These are phyloP conservation scores for Camarhynchus parvulus DNA, from an alignment of 2,113 vertebrate species.

Conservation along the genomic window DNA sequence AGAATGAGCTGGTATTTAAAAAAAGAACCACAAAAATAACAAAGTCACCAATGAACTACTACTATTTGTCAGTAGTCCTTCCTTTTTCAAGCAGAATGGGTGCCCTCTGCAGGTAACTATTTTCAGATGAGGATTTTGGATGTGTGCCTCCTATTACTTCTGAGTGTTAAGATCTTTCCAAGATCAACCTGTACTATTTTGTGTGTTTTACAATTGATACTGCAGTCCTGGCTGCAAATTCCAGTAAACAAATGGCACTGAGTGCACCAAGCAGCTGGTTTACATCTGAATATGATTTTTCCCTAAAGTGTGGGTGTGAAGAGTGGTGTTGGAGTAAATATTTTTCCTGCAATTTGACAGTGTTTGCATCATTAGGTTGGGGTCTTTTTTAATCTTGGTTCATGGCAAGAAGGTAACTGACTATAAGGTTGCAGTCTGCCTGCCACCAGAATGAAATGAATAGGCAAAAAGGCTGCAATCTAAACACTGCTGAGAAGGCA, in stretches of 20 bases:
- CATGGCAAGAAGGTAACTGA: not conserved
- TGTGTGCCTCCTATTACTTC: not conserved
- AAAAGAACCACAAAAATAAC: not conserved
- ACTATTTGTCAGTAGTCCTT: not conserved
- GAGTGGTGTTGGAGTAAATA: not conserved
- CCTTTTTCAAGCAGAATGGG: not conserved
- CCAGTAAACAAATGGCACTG: not conserved
- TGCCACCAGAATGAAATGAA: not conserved
- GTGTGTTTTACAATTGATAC: not conserved
- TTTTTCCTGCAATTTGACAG: not conserved
- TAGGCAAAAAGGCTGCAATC: not conserved
- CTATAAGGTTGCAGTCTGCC: not conserved
- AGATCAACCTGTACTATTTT: fast-evolving
- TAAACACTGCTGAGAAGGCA: not conserved
- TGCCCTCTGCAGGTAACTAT: slow-evolving; percentile 55
- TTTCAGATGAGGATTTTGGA: not conserved
- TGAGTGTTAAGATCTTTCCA: not conserved
- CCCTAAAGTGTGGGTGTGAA: not conserved
- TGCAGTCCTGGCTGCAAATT: not conserved
- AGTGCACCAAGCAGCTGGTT: not conserved
- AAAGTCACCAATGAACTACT: not conserved
- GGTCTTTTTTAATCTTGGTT: not conserved
- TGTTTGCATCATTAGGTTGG: not conserved
- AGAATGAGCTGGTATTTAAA: not conserved
- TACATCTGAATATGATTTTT: not conserved